Evolutionary conservation across 2,888 invertebrate species (phyloP).

Genomic region (Drosophila borealis): DNA sequence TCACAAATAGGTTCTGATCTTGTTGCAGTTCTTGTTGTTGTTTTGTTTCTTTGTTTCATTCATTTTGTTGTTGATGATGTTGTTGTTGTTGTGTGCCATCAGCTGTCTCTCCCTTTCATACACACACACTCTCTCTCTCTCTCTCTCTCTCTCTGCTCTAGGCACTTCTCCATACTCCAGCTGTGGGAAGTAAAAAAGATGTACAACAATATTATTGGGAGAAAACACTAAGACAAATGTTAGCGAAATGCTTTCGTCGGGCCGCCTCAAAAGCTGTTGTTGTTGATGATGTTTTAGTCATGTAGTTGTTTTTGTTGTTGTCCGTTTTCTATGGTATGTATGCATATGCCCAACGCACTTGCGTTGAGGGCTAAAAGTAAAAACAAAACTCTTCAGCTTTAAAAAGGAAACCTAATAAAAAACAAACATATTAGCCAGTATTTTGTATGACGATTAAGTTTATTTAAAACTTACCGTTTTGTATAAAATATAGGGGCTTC

Average conservation of each 20-base stretch:
- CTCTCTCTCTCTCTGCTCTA: conserved; percentile 31
- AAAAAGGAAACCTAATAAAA: conserved; percentile 65
- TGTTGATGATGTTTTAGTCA: conserved; percentile 16
- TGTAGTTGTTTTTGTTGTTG: conserved; percentile 40
- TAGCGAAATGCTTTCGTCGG: conserved; percentile 60
- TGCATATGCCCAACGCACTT: conserved; percentile 30
- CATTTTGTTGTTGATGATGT: conserved; percentile 27
- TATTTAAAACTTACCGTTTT: conserved; percentile 66
- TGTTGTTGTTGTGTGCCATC: conserved; percentile 1
- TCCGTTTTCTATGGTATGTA: conserved; percentile 55
- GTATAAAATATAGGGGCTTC: conserved; percentile 74
- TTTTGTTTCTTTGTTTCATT: conserved; percentile 13
- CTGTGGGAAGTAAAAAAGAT: conserved; percentile 79
- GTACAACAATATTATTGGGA: conserved; percentile 73
- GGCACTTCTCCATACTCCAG: conserved; percentile 58
- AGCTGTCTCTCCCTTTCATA: conserved; percentile 8
- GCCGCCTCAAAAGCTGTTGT: conserved; percentile 25
- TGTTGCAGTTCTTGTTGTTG: conserved; percentile 27
- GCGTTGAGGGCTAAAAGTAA: conserved; percentile 36
- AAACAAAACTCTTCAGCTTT: conserved; percentile 56
- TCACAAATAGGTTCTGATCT: conserved; percentile 40
- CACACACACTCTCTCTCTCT: conserved; percentile 20
- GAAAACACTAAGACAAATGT: conserved; percentile 58
- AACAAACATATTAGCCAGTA: neutral
- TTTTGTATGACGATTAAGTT: neutral